phyloP scores from a whole-genome alignment of 2,888 invertebrate species.

The Harpalus rubripes region DNA sequence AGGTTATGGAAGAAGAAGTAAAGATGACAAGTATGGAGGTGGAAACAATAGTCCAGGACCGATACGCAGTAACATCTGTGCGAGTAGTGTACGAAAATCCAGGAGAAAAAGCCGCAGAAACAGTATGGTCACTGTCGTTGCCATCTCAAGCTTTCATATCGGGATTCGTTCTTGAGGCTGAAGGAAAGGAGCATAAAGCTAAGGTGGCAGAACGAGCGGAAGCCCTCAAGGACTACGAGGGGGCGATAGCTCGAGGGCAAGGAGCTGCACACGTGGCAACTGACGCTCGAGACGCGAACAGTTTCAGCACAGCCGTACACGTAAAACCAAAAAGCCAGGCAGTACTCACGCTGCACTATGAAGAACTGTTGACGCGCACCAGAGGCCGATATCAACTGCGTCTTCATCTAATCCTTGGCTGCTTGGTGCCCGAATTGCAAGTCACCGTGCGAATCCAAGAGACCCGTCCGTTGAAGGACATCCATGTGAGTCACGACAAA shows the following conservation, averaged over 20 bases:
- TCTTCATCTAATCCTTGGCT: conserved; percentile 85
- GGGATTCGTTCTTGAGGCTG: conserved; percentile 81
- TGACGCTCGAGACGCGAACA: conserved; percentile 85
- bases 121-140: conserved; percentile 83
- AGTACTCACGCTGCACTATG: conserved; percentile 85
- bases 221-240: conserved; percentile 45
- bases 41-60: conserved; percentile 77
- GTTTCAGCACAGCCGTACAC: conserved; percentile 85
- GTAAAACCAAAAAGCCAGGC: conserved; percentile 79
- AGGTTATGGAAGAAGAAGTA: background rate
- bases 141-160: conserved; percentile 86
- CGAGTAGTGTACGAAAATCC: conserved; percentile 83
- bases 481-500: background rate
- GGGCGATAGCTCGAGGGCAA: conserved; percentile 81
- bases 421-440: conserved; percentile 82
- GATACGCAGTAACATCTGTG: conserved; percentile 84
- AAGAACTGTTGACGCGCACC: conserved; percentile 83
- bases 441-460: conserved; percentile 84
- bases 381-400: conserved; percentile 84
- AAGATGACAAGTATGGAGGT: background rate
- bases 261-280: conserved; percentile 82
- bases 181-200: conserved; percentile 45
- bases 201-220: conserved; percentile 51
- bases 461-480: conserved; percentile 76
- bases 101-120: conserved; percentile 81